Base-by-base conservation (phyloP, 2,797 vertebrate species). In the Malacoctenus gilli region DNA sequence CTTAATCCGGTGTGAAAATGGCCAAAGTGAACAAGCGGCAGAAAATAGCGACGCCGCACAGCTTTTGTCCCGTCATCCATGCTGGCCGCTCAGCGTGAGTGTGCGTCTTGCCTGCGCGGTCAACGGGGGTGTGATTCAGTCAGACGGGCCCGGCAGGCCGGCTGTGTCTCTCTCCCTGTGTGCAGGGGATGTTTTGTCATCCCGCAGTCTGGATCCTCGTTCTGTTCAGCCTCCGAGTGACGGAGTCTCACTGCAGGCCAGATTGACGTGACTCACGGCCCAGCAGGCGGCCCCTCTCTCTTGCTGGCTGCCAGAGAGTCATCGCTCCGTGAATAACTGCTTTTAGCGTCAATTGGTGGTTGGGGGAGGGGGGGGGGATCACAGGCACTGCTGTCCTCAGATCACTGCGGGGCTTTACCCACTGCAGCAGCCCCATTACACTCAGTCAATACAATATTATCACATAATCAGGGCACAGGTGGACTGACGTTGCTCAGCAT, bases 221-320 rank as follows among this genome's bases (percentile, higher is more conserved):
- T 69, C 66, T 69, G 49, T 42, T 54, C 51, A 20, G 19, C 59
- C 43, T 38, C 28, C 5, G 8, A 51, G 54, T 50, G 61, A 73
- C 19, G 46, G 50, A 49, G 60, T 54, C 48, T 72, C 14, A 3
- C 64, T 56, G 55, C 50, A 34, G 68, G 51, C 68, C 73, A 86
- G 73, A 78, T 75, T 81, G 80, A 72, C 53, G 15, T 81, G 84
- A 84, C 58, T 83, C 79, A 84, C 28, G 8, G 67, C 43, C 59
- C 62, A 65, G 72, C 75, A 75, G 70, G 62, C 62, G 3, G 46
- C 64, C 58, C 73, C 47, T 14, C n/a, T 51, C 32, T 23, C 66
- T 52, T 54, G 65, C 68, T 65, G 40, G 59, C 65, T 69, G 60
- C n/a, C 56, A 59, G 64, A 7, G 28, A 50, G 61, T n/a, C n/a